Evolutionary conservation across 1,140 invertebrate genomes (phyloP), one percentile per base, ranked within the genome.

Genomic region (Trachymyrmex septentrionalis): DNA sequence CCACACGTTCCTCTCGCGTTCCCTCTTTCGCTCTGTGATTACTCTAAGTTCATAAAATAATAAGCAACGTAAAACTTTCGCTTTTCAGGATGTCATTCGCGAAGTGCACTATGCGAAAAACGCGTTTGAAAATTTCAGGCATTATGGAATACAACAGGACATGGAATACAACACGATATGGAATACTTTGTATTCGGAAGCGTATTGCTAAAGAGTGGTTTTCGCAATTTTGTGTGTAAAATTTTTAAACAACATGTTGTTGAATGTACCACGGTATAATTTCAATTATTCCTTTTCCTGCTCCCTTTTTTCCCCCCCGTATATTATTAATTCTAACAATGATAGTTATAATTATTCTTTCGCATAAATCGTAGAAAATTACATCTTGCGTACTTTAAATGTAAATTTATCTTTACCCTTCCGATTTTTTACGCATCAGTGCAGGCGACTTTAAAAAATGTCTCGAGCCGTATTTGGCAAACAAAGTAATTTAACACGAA

Each of bases 401-500:
- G 3, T 10, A 10, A 66, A 64, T 72, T 34, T n/a, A 1, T 81
- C 50, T 57, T 44, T 16, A 16, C 10, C 21, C n/a, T 69, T n/a
- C 19, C 16, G 34, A 73, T 48, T 75, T 73, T 50, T 63, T 5
- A 34, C 24, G 34, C 69, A 21, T 71, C 30, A 16, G 55, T 21
- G 27, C 16, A 5, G 38, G 19, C 19, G 55, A 66, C 87, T 86
- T 77, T 85, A 81, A 90, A 92, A 92, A 91, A 87, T 72, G 86
- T 85, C 77, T 78, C 84, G 66, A 38, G 24, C 12, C 63, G 77
- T 76, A 73, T 86, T 73, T 38, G 75, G 82, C 80, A 88, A 86
- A 92, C 90, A 88, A 91, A 92, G 91, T 92, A 91, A 92, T 93
- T 93, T 93, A 93, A 92, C 90, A 87, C 86, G 88, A 93, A 92